Percentiles rank a stretch among this genome's conserved stretches.
Conservation (phyloP, 35 echinoderm and acorn worm species). For the Heliocidaris erythrogramma region DNA sequence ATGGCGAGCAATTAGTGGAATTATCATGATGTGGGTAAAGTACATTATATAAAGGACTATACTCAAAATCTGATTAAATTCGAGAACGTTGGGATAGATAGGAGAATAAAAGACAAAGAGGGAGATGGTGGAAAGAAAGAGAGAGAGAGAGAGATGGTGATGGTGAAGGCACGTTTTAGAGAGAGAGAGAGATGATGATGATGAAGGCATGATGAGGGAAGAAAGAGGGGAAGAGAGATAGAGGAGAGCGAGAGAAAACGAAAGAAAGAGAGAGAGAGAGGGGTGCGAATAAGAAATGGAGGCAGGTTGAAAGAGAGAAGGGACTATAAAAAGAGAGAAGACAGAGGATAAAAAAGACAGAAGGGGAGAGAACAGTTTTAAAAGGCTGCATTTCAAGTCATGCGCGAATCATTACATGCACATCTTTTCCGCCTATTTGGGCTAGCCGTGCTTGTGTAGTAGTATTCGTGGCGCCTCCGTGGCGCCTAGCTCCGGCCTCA, state of each 20-base stretch:
- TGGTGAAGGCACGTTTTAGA: no score
- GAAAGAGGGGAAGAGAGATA: background rate
- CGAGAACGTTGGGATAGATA: background rate
- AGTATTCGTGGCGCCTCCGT: background rate
- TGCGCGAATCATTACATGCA: slow-evolving; percentile 15
- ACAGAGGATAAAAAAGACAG: background rate
- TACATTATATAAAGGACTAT: background rate
- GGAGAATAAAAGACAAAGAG: background rate
- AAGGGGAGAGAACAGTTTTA: background rate
- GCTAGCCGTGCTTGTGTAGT: background rate
- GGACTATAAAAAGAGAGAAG: no score
- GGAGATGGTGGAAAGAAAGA: background rate
- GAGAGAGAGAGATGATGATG: no score
- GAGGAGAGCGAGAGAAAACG: background rate
- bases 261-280: background rate
- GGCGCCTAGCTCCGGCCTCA: background rate
- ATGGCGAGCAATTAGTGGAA: background rate
- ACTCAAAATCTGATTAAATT: background rate
- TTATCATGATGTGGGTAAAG: background rate
- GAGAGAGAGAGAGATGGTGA: no score
- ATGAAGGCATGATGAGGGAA: background rate
- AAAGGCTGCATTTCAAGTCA: slow-evolving; percentile 16
- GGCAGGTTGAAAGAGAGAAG: background rate
- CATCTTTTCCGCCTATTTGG: slow-evolving; percentile 9
- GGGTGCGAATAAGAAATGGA: background rate